phyloP scores from a whole-genome alignment of 2,797 vertebrate genomes.

The Epinephelus malabaricus region DNA sequence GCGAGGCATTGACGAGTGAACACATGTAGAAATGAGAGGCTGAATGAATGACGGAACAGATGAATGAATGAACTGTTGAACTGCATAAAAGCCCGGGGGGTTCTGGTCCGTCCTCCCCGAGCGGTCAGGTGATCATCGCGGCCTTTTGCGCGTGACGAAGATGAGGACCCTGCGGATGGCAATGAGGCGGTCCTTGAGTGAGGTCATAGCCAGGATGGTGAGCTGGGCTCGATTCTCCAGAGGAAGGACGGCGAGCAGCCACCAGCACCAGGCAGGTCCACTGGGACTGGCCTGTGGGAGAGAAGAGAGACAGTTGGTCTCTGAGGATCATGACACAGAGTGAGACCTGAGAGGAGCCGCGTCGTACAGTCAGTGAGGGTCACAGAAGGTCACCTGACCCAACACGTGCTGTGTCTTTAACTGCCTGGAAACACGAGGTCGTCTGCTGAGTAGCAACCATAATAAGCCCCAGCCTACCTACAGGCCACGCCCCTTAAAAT shows the following conservation, averaged over 20 bases:
- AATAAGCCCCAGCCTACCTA: too few relatives aligned
- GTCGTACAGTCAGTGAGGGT: too few relatives aligned
- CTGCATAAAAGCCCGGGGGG: slow-evolving; percentile 55
- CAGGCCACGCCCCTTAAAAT: too few relatives aligned
- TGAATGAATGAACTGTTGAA: slow-evolving; percentile 15
- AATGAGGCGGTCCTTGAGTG: slow-evolving; percentile 92
- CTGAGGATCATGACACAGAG: neutral
- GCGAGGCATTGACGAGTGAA: neutral
- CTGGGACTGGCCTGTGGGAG: slow-evolving; percentile 87
- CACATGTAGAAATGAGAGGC: neutral
- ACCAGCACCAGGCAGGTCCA: slow-evolving; percentile 96
- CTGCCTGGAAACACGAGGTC: too few relatives aligned
- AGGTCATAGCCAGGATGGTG: slow-evolving; percentile 92
- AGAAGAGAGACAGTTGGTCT: neutral
- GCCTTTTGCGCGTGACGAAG: slow-evolving; percentile 92
- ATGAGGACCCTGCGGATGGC: slow-evolving; percentile 91
- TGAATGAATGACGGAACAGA: neutral
- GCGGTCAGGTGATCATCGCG: slow-evolving; percentile 81
- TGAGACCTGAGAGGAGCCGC: too few relatives aligned
- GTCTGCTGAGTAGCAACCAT: too few relatives aligned
- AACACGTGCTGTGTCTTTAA: too few relatives aligned
- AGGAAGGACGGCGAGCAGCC: slow-evolving; percentile 93
- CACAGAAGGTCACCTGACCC: too few relatives aligned
- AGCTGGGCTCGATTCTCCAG: slow-evolving; percentile 93
- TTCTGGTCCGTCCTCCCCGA: neutral